Evolutionary conservation across 2,113 vertebrate species (phyloP).

Genomic region (Chlorodrepanis virens): DNA sequence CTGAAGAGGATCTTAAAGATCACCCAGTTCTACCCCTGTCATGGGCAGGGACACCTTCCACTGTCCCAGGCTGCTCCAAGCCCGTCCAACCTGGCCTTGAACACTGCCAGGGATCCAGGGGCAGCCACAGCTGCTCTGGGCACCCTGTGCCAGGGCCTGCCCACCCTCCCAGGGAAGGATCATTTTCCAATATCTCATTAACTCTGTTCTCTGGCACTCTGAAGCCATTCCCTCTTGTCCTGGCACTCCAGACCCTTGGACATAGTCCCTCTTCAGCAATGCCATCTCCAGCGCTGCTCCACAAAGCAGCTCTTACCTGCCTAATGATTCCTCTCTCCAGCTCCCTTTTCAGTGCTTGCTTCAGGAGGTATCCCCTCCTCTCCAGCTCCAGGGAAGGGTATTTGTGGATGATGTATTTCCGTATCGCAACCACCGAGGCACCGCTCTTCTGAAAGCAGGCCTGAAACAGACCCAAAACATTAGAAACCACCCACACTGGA

Average conservation of each 20-base stretch:
- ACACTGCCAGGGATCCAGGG: background rate
- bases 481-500: background rate
- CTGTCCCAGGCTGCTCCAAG: background rate
- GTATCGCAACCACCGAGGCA: constrained; percentile 87
- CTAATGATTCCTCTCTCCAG: constrained; percentile 91
- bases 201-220: background rate
- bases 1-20: background rate
- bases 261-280: background rate
- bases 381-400: constrained; percentile 92
- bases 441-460: constrained; percentile 88
- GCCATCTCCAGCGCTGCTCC: background rate
- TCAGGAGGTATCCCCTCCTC: constrained; percentile 91
- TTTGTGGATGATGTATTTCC: constrained; percentile 91
- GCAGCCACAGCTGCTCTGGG: background rate
- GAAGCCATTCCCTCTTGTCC: background rate
- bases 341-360: constrained; percentile 91
- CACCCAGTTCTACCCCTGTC: background rate
- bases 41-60: background rate
- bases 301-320: constrained; percentile 76
- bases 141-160: background rate
- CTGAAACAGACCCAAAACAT: constrained; percentile 64
- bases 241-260: background rate
- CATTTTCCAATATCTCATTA: background rate
- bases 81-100: fast-evolving
- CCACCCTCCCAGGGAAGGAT: background rate